These are phyloP conservation scores for Dynastes tityus DNA, from an alignment of 2,888 invertebrate genomes.

Conservation along the genomic window DNA sequence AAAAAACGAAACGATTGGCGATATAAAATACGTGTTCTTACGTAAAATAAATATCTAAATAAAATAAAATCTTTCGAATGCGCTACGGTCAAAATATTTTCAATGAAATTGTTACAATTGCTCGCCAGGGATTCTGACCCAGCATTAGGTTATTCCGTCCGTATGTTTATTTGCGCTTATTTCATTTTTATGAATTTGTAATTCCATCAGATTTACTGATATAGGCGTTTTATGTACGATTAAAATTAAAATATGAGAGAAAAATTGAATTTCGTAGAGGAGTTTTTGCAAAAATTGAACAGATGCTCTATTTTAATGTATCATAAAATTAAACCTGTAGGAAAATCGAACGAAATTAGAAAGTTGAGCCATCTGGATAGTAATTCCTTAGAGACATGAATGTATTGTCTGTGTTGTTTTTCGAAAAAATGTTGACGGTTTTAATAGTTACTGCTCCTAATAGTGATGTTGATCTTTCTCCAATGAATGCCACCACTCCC, in stretches of 20 bases:
- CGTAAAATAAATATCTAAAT: conserved; percentile 29
- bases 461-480: no score
- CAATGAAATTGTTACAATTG: neutral
- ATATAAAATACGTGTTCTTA: conserved; percentile 17
- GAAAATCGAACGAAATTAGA: no score
- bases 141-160: neutral
- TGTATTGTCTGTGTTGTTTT: no score
- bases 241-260: neutral
- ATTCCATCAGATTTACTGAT: neutral
- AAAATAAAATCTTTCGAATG: conserved; percentile 10
- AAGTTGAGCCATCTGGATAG: no score
- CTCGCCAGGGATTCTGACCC: neutral
- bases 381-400: no score
- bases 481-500: no score
- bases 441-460: no score
- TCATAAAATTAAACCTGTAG: no score
- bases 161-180: neutral
- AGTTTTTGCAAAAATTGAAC: neutral
- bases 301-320: neutral
- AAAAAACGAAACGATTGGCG: conserved; percentile 9
- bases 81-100: conserved; percentile 16
- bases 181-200: conserved; percentile 9
- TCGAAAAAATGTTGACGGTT: no score
- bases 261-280: neutral
- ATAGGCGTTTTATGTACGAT: neutral